Evolutionary conservation across 2,888 invertebrate species (phyloP).

Genomic region (Syrista parreyssii): DNA sequence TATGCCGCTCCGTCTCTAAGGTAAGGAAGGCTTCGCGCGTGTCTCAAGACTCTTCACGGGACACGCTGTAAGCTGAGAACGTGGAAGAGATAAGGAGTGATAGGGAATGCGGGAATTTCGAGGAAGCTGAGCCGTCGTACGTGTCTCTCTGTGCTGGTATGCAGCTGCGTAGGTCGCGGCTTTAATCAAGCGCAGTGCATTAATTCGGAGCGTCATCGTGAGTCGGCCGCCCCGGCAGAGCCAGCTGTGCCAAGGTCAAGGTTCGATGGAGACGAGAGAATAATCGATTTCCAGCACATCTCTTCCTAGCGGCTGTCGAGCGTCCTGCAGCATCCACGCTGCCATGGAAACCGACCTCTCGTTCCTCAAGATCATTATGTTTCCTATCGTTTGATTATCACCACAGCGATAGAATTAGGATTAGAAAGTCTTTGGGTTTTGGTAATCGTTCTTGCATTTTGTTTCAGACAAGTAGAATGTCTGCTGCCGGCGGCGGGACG

Average conservation of each 20-base stretch:
- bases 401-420: fast-evolving
- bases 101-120: too few species aligned
- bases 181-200: background rate
- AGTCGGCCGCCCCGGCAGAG: slow-evolving; percentile 16
- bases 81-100: too few species aligned
- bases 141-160: background rate
- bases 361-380: too few species aligned
- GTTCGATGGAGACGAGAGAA: slow-evolving; percentile 36
- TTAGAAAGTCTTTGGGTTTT: too few species aligned
- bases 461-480: slow-evolving; percentile 56
- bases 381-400: too few species aligned
- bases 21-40: slow-evolving; percentile 34
- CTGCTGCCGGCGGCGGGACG: slow-evolving; percentile 59
- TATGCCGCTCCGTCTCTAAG: slow-evolving; percentile 54
- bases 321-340: slow-evolving; percentile 52
- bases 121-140: too few species aligned
- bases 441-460: slow-evolving; percentile 16
- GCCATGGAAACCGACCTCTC: slow-evolving; percentile 50
- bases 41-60: too few species aligned
- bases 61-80: too few species aligned
- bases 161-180: slow-evolving; percentile 3
- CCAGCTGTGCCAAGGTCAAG: slow-evolving; percentile 61
- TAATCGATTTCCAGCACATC: background rate
- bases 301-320: slow-evolving; percentile 17
- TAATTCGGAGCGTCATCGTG: slow-evolving; percentile 6